Base-by-base conservation (phyloP, 2,113 vertebrate genomes). In the Zapornia atra region DNA sequence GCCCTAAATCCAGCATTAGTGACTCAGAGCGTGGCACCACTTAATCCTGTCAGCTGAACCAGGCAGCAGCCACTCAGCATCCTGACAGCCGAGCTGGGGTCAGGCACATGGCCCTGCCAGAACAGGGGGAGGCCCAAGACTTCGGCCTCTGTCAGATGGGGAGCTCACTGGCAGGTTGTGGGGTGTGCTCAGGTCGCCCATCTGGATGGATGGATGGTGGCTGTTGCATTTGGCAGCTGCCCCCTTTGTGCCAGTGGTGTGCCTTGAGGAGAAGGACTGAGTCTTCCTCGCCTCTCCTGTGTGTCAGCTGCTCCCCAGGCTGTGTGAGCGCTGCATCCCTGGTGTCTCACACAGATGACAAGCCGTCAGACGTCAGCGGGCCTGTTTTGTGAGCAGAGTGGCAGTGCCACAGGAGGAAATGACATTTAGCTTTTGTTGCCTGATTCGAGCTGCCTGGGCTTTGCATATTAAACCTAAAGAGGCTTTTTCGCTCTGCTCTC, bases 391-490 rank as follows among this genome's bases (percentile, higher is more conserved):
- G 77, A 87, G 71, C 78, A 71, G 89, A 87, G 85, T 78, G 82
- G 83, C 26, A 18, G 65, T 95, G 82, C 87, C 82, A 90, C 2
- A 2, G 72, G 93, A 91, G 40, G 91, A 92, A 90, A 73, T 77
- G 80, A 92, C 85, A 88, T 92, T 89, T 90, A 60, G 72, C 91
- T 94, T 82, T 87, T 91, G 91, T 81, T 92, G 82, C 77, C 81
- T 93, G 84, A 80, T 68, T 84, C 17, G 87, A 96, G 80, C 84
- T 92, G 81, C 60, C 88, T 82, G 73, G 34, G 78, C 78, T 95
- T 86, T 94, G 91, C 82, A 42, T 90, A 38, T 71, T 69, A 88
- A 90, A 80, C 71, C 75, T 38, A 26, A 77, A 81, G 78, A 81
- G 73, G 34, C 34, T 86, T 86, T 90, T 65, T 53, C 80, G 61